Evolutionary conservation across 2,797 vertebrate species (phyloP).

Genomic region (Sebastes paucispinis): DNA sequence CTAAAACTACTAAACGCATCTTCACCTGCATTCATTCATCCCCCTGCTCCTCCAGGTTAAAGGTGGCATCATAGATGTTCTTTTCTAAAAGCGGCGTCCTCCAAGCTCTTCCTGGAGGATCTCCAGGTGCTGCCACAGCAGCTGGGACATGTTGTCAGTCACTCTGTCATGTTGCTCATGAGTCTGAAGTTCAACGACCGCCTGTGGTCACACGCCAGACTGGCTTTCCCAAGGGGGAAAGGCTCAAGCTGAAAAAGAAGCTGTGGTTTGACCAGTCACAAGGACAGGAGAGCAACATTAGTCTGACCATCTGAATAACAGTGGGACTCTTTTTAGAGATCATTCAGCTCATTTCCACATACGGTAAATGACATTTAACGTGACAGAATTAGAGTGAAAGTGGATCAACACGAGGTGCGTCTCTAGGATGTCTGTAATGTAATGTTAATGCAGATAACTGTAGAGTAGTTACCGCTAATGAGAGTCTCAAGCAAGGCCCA

Average conservation of each 20-base stretch:
- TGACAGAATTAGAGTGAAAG: slow-evolving; percentile 42
- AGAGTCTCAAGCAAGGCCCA: slow-evolving; percentile 59
- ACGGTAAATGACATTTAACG: slow-evolving; percentile 44
- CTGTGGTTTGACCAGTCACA: not conserved
- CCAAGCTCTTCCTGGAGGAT: slow-evolving; percentile 24
- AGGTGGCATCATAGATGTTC: not conserved
- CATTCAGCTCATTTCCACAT: not conserved
- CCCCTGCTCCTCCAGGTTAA: not conserved
- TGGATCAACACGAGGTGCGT: slow-evolving; percentile 47
- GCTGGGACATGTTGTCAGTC: slow-evolving; percentile 42
- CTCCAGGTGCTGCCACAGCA: slow-evolving; percentile 32
- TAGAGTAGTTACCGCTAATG: slow-evolving; percentile 64
- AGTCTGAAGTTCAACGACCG: slow-evolving; percentile 19
- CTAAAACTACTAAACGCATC: not conserved
- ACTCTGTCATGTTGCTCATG: slow-evolving; percentile 20
- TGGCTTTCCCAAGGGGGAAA: slow-evolving; percentile 2
- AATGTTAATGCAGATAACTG: slow-evolving; percentile 68
- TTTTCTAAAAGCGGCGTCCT: slow-evolving; percentile 13
- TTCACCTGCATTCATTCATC: not conserved
- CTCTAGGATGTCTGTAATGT: slow-evolving; percentile 57
- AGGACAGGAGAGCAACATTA: not conserved
- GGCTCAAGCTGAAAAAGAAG: not conserved
- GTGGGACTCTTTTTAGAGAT: not conserved
- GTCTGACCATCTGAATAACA: not conserved
- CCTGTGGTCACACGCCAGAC: not conserved